These are phyloP conservation scores for Bungarus multicinctus DNA, from an alignment of 2,113 vertebrate genomes.

Conservation along the genomic window DNA sequence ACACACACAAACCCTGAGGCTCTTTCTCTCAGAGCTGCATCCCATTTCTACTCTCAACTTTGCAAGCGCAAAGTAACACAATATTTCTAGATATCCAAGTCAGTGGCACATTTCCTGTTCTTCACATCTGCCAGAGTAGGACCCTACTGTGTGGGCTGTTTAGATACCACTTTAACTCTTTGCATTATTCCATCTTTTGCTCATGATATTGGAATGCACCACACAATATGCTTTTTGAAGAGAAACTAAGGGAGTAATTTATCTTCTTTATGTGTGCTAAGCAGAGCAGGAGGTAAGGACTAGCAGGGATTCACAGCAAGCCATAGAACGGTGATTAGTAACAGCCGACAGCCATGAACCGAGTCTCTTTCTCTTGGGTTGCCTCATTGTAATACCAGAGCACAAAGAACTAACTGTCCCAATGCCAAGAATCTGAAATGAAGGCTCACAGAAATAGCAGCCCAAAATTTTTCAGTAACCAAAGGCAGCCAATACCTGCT, in stretches of 20 bases:
- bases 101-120: conserved; percentile 58
- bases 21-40: not conserved
- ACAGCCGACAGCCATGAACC: conserved; percentile 77
- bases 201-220: conserved; percentile 75
- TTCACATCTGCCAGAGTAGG: conserved; percentile 55
- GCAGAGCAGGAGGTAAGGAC: conserved; percentile 76
- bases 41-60: not conserved
- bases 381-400: conserved; percentile 72
- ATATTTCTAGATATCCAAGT: conserved; percentile 23
- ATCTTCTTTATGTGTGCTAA: conserved; percentile 82
- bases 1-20: not conserved
- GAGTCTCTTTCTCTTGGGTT: conserved; percentile 74
- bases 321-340: conserved; percentile 79
- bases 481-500: conserved; percentile 63
- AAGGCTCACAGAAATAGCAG: conserved; percentile 67
- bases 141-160: conserved; percentile 56
- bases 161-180: conserved; percentile 72
- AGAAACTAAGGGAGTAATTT: conserved; percentile 72
- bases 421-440: conserved; percentile 72
- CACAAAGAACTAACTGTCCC: conserved; percentile 80
- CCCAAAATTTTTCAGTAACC: conserved; percentile 56
- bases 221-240: conserved; percentile 80
- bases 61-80: conserved; percentile 30
- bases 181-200: conserved; percentile 62
- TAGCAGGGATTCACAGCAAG: conserved; percentile 69